Evolutionary conservation across 2,113 vertebrate species (phyloP), one percentile per base, ranked within the genome.

Genomic region (Leucoraja erinaceus): DNA sequence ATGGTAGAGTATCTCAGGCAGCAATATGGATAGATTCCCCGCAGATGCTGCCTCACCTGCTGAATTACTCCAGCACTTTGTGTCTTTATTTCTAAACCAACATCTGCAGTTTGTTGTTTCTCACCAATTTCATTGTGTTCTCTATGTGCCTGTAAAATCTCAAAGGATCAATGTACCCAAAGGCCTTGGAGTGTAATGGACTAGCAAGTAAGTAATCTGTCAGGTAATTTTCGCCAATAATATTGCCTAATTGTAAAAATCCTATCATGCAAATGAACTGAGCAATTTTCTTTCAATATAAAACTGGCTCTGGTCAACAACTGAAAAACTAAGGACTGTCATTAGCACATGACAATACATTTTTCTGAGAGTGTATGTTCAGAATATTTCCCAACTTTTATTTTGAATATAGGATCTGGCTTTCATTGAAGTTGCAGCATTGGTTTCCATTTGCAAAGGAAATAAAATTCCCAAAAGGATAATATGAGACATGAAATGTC

Each of bases 401-500:
- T 68, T 90, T 90, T 90, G 86, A 90, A 90, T 90, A 70, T 66
- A 38, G 18, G 31, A 70, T 68, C 63, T 66, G n/a, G 11, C 8
- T 66, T 90, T 90, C 38, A n/a, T 66, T 90, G n/a, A 90, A 66
- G 84, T 59, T 84, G 81, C 54, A 84, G 6, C n/a, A 33, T 66
- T 68, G 61, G 61, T 90, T 31, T n/a, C 84, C 5, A 68, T 68
- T 70, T 90, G 31, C 33, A 38, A 90, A 90, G 31, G 63, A 47
- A 90, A 66, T 31, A 68, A n/a, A 90, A 70, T 72, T 47, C 66
- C 61, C 88, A 25, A 90, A 70, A 33, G 31, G 63, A 70, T 61
- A 61, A 86, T 90, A 66, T n/a, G 28, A 90, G 86, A 90, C 66
- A 86, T 90, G 63, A 12, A 90, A 47, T 70, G 6, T 90, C 88